Conservation (phyloP, 2,113 vertebrate species). For the Tyrannus savana region DNA sequence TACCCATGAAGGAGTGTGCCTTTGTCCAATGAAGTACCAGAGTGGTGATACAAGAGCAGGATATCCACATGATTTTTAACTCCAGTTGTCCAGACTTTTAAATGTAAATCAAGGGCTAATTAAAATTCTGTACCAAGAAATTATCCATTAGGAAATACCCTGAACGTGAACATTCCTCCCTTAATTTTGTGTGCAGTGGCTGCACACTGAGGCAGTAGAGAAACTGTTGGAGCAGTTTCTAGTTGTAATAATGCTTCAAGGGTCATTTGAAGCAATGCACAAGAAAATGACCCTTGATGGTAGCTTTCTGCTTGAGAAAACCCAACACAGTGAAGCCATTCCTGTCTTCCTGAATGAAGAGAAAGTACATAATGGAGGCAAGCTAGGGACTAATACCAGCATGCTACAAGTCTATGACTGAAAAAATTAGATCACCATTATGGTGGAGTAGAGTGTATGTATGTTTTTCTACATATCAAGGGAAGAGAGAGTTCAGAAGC, state of each 20-base stretch:
- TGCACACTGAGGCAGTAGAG: neutral
- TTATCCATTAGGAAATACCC: neutral
- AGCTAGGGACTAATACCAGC: neutral
- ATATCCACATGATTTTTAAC: neutral
- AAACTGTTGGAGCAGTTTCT: neutral
- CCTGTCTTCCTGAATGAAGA: neutral
- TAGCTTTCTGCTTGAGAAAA: neutral
- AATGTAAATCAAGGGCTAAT: neutral
- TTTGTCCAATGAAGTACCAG: neutral
- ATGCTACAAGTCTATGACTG: neutral
- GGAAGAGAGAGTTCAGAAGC: neutral
- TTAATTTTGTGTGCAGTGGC: neutral
- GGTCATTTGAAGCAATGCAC: neutral
- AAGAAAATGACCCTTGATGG: neutral
- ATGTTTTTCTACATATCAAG: neutral
- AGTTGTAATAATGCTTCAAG: neutral
- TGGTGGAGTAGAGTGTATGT: neutral
- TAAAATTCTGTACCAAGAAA: neutral
- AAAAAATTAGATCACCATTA: neutral
- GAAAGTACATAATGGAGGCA: neutral
- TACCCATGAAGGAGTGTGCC: accelerated
- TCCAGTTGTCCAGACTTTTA: neutral
- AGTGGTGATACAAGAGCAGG: neutral
- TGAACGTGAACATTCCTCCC: neutral
- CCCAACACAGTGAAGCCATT: neutral